phyloP scores from a whole-genome alignment of 2,888 invertebrate genomes.

The Adela reaumurella region DNA sequence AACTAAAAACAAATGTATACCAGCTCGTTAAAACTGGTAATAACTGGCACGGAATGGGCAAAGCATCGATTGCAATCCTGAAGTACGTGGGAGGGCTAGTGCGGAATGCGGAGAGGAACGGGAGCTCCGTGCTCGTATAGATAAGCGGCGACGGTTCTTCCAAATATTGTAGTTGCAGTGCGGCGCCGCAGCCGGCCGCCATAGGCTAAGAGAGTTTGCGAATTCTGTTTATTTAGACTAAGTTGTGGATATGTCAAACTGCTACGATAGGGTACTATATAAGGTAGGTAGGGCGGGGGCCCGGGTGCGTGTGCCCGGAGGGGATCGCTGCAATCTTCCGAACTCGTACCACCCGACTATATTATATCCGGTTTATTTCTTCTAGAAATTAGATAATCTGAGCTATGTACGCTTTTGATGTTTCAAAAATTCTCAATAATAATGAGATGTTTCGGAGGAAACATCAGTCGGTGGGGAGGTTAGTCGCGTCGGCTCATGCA shows the following conservation, averaged over 20 bases:
- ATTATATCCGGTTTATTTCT: neutral
- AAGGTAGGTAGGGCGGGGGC: neutral
- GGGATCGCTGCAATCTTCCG: neutral
- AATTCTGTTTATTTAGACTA: constrained; percentile 50
- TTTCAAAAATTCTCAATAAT: neutral
- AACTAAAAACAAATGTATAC: no score
- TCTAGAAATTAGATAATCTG: neutral
- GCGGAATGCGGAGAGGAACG: no score
- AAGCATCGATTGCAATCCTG: no score
- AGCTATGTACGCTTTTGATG: neutral
- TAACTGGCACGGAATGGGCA: no score
- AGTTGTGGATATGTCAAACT: constrained; percentile 48
- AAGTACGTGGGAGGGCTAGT: no score
- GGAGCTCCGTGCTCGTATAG: no score
- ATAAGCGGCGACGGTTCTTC: no score
- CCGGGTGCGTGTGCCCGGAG: no score
- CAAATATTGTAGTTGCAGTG: no score
- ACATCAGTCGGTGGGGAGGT: neutral
- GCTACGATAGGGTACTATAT: neutral
- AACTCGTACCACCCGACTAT: neutral
- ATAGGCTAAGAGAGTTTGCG: constrained; percentile 43
- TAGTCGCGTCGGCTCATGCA: no score
- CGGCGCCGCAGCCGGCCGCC: constrained; percentile 32
- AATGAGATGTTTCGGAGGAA: neutral
- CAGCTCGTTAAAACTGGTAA: no score